Conservation (phyloP, 2,797 vertebrate genomes). For the Acrocephalus scirpaceus region DNA sequence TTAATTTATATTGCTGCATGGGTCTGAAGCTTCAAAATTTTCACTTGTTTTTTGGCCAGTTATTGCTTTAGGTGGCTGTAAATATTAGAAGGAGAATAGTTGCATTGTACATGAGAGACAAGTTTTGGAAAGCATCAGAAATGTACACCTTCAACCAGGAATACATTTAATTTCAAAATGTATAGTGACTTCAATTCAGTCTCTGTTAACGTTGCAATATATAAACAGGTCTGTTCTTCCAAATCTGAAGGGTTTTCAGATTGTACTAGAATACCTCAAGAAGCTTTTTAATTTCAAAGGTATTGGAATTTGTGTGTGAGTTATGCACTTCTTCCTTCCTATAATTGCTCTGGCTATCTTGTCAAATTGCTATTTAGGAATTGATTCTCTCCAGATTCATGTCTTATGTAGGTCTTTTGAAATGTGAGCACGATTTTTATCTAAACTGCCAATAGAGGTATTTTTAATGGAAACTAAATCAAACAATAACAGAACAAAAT, state of each 20-base stretch:
- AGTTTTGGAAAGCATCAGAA: neutral
- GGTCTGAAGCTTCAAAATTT: neutral
- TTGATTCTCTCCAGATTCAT: neutral
- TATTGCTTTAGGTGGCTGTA: neutral
- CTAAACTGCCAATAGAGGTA: neutral
- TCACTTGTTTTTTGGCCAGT: neutral
- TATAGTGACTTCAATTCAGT: neutral
- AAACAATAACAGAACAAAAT: neutral
- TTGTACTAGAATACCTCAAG: neutral
- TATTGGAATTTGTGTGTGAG: neutral
- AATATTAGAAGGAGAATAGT: neutral
- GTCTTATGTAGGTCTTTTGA: neutral
- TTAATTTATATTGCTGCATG: neutral
- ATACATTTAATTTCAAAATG: neutral
- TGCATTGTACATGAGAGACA: neutral
- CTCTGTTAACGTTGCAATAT: neutral
- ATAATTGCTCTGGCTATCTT: neutral
- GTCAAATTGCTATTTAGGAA: neutral
- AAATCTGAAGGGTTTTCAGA: neutral
- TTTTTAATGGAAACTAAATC: neutral
- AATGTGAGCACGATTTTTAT: neutral
- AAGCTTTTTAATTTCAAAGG: neutral
- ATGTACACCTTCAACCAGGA: neutral
- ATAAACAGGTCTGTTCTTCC: neutral
- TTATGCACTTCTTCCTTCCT: neutral